Base-by-base conservation (phyloP, 2,797 vertebrate genomes). In the Coregonus ussuriensis region DNA sequence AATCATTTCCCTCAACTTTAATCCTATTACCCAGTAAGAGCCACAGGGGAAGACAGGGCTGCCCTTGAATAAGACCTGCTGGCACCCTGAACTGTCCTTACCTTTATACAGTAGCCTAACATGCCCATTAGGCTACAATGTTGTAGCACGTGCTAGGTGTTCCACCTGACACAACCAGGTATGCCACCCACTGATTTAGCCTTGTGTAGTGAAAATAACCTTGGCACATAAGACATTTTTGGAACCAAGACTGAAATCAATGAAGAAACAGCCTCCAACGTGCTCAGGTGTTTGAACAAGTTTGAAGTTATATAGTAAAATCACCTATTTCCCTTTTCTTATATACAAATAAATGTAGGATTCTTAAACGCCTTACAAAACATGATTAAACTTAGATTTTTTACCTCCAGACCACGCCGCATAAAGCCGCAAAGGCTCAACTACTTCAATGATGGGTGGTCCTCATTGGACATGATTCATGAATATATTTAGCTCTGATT, bases 401-500 rank as follows among this genome's bases (percentile, higher is more conserved):
- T 93, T 92, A 93, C 89, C 80, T 67, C 35, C 3, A 52, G 13
- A 71, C 54, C 6, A 4, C 0, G 31, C 59, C 72, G 18, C 37
- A 47, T 47, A 3, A 47, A 11, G 41, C 3, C 41, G 11, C 41
- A 47, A 47, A 74, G 72, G 41, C 67, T 78, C 72, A 77, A 54
- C 68, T 69, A 71, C 65, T 78, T 79, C 67, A 83, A 31, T 33
- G 74, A 72, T 59, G 82, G 82, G 78, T 80, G 78, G 81, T 87
- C 87, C 82, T 83, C 18, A 14, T 80, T 89, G 85, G 82, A 84
- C 83, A 80, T 84, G 89, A 88, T 87, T 91, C 89, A 91, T 86
- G 71, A 86, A 86, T 93, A 93, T 89, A 90, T 92, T 93, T 92
- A 93, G 90, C 79, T 66, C 47, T 81, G 75, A 73, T 87, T 81